These are phyloP conservation scores for Automeris io DNA, from an alignment of 2,888 invertebrate species.

Conservation along the genomic window DNA sequence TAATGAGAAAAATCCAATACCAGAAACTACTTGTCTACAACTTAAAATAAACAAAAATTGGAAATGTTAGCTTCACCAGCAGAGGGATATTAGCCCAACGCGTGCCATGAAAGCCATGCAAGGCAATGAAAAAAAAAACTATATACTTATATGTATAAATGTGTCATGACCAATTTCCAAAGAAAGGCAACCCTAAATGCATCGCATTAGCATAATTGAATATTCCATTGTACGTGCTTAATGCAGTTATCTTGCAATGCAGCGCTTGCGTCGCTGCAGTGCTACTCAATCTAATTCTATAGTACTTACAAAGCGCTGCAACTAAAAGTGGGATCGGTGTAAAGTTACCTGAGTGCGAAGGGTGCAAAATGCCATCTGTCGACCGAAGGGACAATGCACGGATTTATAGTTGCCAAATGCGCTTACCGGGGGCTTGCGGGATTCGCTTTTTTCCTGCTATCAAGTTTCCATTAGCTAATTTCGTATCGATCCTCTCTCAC, in stretches of 20 bases:
- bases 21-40: too few species aligned
- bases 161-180: too few species aligned
- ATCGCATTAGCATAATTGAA: conserved; percentile 58
- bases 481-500: conserved; percentile 52
- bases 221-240: conserved; percentile 63
- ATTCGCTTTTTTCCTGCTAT: conserved; percentile 67
- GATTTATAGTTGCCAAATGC: conserved; percentile 69
- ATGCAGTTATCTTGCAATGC: conserved; percentile 51
- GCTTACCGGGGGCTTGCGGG: conserved; percentile 57
- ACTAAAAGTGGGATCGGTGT: conserved; percentile 22
- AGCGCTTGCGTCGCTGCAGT: conserved; percentile 21
- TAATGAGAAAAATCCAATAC: too few species aligned
- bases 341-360: conserved; percentile 60
- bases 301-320: conserved; percentile 8
- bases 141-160: too few species aligned
- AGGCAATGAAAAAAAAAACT: too few species aligned
- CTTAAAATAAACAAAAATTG: too few species aligned
- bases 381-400: conserved; percentile 51
- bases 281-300: not conserved
- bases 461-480: conserved; percentile 77
- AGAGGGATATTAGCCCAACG: too few species aligned
- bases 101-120: too few species aligned
- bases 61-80: too few species aligned
- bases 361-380: conserved; percentile 60
- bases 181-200: conserved; percentile 5